Percentiles rank a stretch among this genome's conserved stretches.
phyloP scores from a whole-genome alignment of 2,113 vertebrate species.

The Dromas ardeola region DNA sequence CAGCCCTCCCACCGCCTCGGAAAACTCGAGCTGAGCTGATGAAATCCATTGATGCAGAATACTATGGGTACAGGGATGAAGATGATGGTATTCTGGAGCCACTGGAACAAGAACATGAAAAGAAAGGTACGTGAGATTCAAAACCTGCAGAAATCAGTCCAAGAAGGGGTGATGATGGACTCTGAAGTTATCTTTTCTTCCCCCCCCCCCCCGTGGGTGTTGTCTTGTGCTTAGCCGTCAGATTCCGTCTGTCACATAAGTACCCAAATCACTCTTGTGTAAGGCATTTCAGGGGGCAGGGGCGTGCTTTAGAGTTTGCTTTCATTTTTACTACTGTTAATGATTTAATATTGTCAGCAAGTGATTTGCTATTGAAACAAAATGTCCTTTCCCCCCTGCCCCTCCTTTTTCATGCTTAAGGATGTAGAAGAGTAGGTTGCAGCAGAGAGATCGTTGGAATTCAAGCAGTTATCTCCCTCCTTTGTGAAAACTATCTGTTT shows the following conservation, averaged over 20 bases:
- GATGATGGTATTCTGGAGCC: conserved; percentile 94
- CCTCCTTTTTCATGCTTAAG: neutral
- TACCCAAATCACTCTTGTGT: neutral
- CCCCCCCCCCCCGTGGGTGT: too few species aligned
- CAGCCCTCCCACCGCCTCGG: conserved; percentile 87
- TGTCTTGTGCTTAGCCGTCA: neutral
- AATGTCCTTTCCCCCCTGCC: neutral
- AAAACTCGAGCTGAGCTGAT: conserved; percentile 94
- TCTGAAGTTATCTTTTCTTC: neutral
- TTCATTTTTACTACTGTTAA: neutral
- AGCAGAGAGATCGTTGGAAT: neutral
- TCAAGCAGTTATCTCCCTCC: neutral
- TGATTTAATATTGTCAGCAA: neutral
- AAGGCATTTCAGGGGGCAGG: neutral
- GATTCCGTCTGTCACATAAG: neutral
- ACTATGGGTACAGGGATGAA: conserved; percentile 95
- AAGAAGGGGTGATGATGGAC: neutral
- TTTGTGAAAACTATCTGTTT: neutral
- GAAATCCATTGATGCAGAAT: conserved; percentile 96
- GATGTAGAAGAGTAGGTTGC: neutral
- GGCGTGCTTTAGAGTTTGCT: neutral
- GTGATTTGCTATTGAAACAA: neutral
- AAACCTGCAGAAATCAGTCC: neutral
- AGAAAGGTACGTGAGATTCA: conserved; percentile 74
- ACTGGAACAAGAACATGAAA: conserved; percentile 90